Evolutionary conservation across 2,113 vertebrate genomes (phyloP).

Genomic region (Elanoides forficatus): DNA sequence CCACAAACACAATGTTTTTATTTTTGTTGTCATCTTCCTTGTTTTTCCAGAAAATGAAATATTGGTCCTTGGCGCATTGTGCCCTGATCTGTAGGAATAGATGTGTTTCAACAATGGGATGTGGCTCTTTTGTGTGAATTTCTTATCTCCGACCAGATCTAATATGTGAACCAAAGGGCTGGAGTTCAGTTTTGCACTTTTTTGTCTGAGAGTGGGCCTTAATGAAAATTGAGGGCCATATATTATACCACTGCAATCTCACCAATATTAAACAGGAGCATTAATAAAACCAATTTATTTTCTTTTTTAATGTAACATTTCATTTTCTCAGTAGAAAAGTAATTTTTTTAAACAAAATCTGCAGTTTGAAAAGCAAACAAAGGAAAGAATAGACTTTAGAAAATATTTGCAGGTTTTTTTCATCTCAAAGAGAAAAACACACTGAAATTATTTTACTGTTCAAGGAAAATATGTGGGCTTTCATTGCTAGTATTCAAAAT

Average conservation of each 20-base stretch:
- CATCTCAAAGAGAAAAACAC: neutral
- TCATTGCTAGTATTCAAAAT: neutral
- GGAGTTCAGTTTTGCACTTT: neutral
- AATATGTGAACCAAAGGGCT: neutral
- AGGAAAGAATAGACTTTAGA: neutral
- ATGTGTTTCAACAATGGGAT: neutral
- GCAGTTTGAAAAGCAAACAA: neutral
- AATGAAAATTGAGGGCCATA: neutral
- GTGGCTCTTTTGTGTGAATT: neutral
- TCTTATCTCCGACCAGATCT: neutral
- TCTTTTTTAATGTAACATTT: neutral
- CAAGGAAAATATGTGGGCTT: neutral
- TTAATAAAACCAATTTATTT: fast-evolving
- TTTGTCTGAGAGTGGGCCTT: fast-evolving
- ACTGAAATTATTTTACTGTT: neutral
- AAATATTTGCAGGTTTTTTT: neutral
- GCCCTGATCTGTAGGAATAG: neutral
- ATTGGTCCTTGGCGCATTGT: neutral
- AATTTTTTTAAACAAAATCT: neutral
- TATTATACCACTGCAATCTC: neutral
- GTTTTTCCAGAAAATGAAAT: neutral
- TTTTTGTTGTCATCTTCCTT: neutral
- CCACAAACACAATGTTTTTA: neutral
- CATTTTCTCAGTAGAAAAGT: neutral
- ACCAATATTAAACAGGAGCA: neutral